A percentile compares a stretch with the other conserved stretches of the same genome.
These are phyloP conservation scores for Amphiprion ocellaris DNA, from an alignment of 2,113 vertebrate species.

Conservation along the genomic window DNA sequence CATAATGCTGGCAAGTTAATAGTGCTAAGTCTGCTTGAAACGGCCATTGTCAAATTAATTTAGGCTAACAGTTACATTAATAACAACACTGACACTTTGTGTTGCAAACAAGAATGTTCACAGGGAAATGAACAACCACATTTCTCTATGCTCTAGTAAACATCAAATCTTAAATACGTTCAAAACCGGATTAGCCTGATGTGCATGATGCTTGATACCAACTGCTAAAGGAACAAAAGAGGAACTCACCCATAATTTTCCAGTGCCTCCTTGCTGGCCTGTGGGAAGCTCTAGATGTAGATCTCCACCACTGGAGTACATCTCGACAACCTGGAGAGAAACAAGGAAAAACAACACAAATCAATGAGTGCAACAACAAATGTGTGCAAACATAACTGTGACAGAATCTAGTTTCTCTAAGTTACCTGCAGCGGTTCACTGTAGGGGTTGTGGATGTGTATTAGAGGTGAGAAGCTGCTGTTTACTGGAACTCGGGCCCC, in stretches of 20 bases:
- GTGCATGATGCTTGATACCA: not conserved
- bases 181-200: no score
- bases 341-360: constrained; percentile 9
- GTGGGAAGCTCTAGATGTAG: constrained; percentile 98
- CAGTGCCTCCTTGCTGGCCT: constrained; percentile 94
- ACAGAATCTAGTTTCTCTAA: not conserved
- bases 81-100: no score
- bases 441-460: constrained; percentile 98
- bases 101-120: no score
- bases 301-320: constrained; percentile 99
- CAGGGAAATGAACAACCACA: no score
- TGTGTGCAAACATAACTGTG: not conserved
- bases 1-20: no score
- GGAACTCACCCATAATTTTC: constrained; percentile 92
- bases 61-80: no score
- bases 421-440: constrained; percentile 96
- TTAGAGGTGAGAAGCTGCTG: constrained; percentile 98
- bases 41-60: no score
- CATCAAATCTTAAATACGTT: no score
- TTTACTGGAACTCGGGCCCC: constrained; percentile 98
- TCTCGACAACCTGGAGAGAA: constrained; percentile 92
- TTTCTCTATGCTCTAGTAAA: no score
- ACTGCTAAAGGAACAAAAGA: not conserved
- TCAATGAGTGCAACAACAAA: not conserved
- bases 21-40: no score